A percentile compares a stretch with the other conserved stretches of the same genome.
Evolutionary conservation across 2,797 vertebrate genomes (phyloP).

Genomic region (Acomys russatus): DNA sequence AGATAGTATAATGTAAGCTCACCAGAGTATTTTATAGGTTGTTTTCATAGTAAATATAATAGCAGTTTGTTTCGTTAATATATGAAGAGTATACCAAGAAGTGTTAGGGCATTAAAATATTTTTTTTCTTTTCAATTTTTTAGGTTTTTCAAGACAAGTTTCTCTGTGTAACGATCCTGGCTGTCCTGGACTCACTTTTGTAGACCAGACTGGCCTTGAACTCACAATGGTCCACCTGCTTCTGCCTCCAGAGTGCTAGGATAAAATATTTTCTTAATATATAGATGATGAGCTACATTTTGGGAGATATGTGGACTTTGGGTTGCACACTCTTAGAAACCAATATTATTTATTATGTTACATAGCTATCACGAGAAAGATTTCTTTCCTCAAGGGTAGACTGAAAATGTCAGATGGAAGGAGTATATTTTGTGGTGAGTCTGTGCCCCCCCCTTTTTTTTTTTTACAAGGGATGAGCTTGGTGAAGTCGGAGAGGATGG

Average conservation of each 20-base stretch:
- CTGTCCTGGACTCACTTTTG: no score
- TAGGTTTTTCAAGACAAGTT: no score
- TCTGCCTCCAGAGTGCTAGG: no score
- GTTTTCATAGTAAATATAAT: neutral
- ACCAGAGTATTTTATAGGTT: slow-evolving; percentile 8
- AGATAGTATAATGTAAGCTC: neutral
- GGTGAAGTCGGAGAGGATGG: neutral
- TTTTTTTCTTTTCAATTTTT: neutral
- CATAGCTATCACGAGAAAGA: neutral
- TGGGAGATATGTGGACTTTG: slow-evolving; percentile 31
- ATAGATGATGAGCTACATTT: neutral
- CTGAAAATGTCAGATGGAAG: neutral
- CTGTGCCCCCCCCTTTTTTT: no score
- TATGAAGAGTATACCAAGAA: neutral
- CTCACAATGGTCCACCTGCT: no score
- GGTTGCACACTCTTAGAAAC: neutral
- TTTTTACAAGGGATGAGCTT: neutral
- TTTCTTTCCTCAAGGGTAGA: neutral
- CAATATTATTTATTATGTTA: neutral
- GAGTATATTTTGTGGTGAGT: neutral
- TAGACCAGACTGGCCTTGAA: no score
- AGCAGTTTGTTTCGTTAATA: neutral
- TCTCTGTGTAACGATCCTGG: no score
- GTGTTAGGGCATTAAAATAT: neutral
- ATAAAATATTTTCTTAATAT: slow-evolving; percentile 20